Evolutionary conservation across 2,888 invertebrate species (phyloP).

Genomic region (Invenusta paracnida): DNA sequence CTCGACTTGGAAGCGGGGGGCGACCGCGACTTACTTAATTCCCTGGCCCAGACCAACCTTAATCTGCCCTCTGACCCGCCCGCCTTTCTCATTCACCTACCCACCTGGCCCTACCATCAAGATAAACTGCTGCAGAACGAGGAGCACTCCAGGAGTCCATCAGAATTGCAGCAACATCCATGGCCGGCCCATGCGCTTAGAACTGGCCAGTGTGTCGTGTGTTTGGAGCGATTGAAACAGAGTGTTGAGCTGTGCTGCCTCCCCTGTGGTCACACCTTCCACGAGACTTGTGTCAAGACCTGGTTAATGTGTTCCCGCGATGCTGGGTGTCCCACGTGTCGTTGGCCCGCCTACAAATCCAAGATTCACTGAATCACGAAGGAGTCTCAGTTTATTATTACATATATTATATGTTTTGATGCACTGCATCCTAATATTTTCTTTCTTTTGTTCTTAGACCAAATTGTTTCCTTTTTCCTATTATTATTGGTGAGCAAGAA

Average conservation of each 20-base stretch:
- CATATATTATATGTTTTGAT: too few relatives aligned
- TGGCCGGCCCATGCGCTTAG: constrained; percentile 48
- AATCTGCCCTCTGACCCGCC: not conserved
- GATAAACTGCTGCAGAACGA: too few relatives aligned
- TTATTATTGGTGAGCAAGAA: too few relatives aligned
- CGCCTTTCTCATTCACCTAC: not conserved
- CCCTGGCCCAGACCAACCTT: not conserved
- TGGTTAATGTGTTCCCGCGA: constrained; percentile 63
- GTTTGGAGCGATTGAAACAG: constrained; percentile 61
- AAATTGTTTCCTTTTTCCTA: too few relatives aligned
- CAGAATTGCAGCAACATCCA: not conserved
- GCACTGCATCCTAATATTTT: too few relatives aligned
- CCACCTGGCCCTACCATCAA: not conserved
- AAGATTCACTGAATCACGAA: constrained; percentile 48
- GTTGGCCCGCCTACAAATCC: constrained; percentile 63
- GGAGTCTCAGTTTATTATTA: too few relatives aligned
- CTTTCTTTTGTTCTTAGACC: too few relatives aligned
- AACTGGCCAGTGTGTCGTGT: constrained; percentile 62
- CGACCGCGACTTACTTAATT: not conserved
- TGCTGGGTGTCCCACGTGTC: constrained; percentile 64
- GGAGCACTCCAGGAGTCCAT: not conserved
- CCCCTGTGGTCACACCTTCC: constrained; percentile 64
- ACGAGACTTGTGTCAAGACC: constrained; percentile 62
- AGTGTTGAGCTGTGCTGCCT: constrained; percentile 61
- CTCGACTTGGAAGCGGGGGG: constrained; percentile 3